A percentile compares a stretch with the other conserved stretches of the same genome.
phyloP scores from a whole-genome alignment of 2,888 invertebrate species.

The Caenorhabditis angaria region DNA sequence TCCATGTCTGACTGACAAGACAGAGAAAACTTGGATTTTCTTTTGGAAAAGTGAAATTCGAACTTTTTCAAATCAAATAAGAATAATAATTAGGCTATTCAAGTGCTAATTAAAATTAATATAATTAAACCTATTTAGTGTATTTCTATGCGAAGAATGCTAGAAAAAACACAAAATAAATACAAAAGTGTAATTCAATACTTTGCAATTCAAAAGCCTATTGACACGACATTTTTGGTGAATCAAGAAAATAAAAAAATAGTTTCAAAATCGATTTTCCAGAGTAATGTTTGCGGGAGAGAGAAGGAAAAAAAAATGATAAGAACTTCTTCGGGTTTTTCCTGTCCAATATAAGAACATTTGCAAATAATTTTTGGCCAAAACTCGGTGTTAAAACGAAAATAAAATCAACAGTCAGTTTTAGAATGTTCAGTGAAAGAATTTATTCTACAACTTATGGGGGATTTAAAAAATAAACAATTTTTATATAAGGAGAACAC shows the following conservation, averaged over 20 bases:
- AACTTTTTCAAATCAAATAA: too few relatives aligned
- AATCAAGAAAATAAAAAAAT: not conserved
- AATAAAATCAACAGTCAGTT: not conserved
- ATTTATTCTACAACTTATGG: conserved; percentile 4
- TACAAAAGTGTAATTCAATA: not conserved
- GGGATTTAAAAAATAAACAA: not conserved
- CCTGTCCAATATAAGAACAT: not conserved
- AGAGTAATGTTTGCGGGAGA: conserved; percentile 3
- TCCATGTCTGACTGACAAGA: not conserved
- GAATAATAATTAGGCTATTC: too few relatives aligned
- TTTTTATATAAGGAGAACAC: too few relatives aligned
- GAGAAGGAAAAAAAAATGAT: conserved; percentile 3
- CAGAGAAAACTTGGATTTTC: too few relatives aligned
- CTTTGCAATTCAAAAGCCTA: not conserved
- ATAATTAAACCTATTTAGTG: too few relatives aligned
- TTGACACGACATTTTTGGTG: not conserved
- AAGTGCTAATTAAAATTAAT: too few relatives aligned
- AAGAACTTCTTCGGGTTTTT: conserved; percentile 18
- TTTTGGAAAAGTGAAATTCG: too few relatives aligned
- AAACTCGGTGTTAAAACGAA: not conserved
- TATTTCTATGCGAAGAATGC: not conserved
- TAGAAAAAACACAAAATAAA: not conserved
- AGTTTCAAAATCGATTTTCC: conserved; percentile 8
- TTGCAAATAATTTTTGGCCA: conserved; percentile 1
- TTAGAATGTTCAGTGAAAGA: not conserved